Percentiles rank a stretch among this genome's conserved stretches.
Evolutionary conservation across 1,140 invertebrate species (phyloP).

Genomic region (Coptotermes formosanus): DNA sequence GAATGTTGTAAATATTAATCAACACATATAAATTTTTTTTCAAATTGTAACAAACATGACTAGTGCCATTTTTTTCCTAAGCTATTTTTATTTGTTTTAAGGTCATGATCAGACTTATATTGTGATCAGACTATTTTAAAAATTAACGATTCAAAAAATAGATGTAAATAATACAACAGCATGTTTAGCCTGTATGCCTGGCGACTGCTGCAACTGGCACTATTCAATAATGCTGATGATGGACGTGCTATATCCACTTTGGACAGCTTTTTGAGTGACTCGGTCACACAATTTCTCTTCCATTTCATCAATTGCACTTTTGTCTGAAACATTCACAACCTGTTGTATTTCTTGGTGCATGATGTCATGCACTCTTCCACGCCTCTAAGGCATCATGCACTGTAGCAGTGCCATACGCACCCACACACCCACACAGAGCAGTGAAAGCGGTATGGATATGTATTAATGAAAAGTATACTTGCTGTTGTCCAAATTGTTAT

Average conservation of each 20-base stretch:
- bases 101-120: constrained; percentile 31
- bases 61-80: constrained; percentile 33
- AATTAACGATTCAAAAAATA: constrained; percentile 32
- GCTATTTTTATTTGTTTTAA: constrained; percentile 25
- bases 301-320: background rate
- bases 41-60: constrained; percentile 33
- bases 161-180: constrained; percentile 25
- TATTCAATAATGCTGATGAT: constrained; percentile 24
- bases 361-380: background rate
- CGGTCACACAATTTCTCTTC: constrained; percentile 23
- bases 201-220: background rate
- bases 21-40: constrained; percentile 34
- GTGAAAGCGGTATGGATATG: constrained; percentile 35
- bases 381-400: too few species aligned
- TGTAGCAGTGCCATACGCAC: background rate
- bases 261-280: constrained; percentile 32
- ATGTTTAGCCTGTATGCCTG: background rate
- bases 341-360: constrained; percentile 4
- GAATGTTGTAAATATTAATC: constrained; percentile 34
- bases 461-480: constrained; percentile 22
- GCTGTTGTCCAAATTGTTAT: background rate
- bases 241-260: constrained; percentile 33
- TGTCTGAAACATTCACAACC: constrained; percentile 31
- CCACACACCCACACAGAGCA: constrained; percentile 25
- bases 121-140: constrained; percentile 29